Base-by-base conservation (phyloP, 1,140 invertebrate genomes). In the Nylanderia fulva region DNA sequence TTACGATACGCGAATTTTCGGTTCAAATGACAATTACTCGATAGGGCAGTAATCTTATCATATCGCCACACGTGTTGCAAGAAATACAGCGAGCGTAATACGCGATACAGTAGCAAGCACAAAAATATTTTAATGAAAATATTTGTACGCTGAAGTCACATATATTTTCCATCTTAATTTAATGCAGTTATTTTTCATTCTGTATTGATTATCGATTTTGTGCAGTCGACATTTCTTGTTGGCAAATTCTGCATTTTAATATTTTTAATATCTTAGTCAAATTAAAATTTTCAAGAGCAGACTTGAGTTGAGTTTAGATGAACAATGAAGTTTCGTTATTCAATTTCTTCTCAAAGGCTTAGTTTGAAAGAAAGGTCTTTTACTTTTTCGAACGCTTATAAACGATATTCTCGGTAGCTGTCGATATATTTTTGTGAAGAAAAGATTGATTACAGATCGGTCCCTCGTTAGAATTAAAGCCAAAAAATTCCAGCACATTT, bases 1-100 rank as follows among this genome's bases (percentile, higher is more conserved):
- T 68, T 60, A 63, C 24, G 39, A 27, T 58, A 56, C 64, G 54
- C 27, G 71, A 86, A 64, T 77, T 88, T 84, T 76, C 88, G 80
- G 61, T 56, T 80, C 80, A 75, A 74, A 79, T 89, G 60, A 83
- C 88, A 86, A 89, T 88, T 68, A 63, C 74, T 86, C 71, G 24
- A 76, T 83, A 74, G 77, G 29, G n/a, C 61, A 56, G n/a, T 58
- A 29, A 56, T n/a, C 48, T 36, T 42, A 18, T 63, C 61, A 9
- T n/a, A 7, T 15, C 21, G 18, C 29, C 60, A 69, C 72, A 84
- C 27, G 29, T 77, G 27, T 48, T 13, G 45, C 77, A 33, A 54
- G 42, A 82, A 82, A 56, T 45, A 68, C 36, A 13, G 1, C 18
- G 33, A 13, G 27, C 21, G 15, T 63, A 15, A 15, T n/a, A 2